A percentile compares a stretch with the other conserved stretches of the same genome.
These are phyloP conservation scores for Orthosia incerta DNA, from an alignment of 2,888 invertebrate genomes.

Conservation along the genomic window DNA sequence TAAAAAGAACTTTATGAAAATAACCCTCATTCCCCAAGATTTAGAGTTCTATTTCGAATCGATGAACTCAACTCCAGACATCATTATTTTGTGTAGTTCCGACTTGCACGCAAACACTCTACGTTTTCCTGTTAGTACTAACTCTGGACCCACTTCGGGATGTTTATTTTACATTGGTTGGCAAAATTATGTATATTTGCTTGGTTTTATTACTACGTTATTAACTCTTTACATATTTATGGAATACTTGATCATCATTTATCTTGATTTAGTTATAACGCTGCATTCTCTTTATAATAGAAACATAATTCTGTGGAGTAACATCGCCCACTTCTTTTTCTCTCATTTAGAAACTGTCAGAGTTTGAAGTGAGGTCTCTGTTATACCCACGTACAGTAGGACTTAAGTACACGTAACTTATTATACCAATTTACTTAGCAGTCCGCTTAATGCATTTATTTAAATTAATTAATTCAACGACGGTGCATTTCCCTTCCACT, in stretches of 20 bases:
- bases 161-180: slow-evolving; percentile 67
- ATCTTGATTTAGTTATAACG: slow-evolving; percentile 54
- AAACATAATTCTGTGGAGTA: slow-evolving; percentile 74
- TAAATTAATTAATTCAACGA: slow-evolving; percentile 44
- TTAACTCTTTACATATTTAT: slow-evolving; percentile 16
- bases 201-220: slow-evolving; percentile 43
- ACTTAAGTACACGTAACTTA: slow-evolving; percentile 53
- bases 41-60: slow-evolving; percentile 62
- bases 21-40: slow-evolving; percentile 50
- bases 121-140: slow-evolving; percentile 74
- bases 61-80: slow-evolving; percentile 42
- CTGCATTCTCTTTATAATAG: slow-evolving; percentile 69
- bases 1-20: slow-evolving; percentile 58
- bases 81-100: slow-evolving; percentile 64
- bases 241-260: slow-evolving; percentile 23
- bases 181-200: slow-evolving; percentile 64
- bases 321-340: slow-evolving; percentile 75
- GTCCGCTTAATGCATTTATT: slow-evolving; percentile 57
- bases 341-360: slow-evolving; percentile 76
- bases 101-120: slow-evolving; percentile 63
- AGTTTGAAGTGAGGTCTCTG: slow-evolving; percentile 43
- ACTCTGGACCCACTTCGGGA: slow-evolving; percentile 58
- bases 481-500: slow-evolving; percentile 36
- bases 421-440: slow-evolving; percentile 53
- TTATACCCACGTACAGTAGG: slow-evolving; percentile 55